Evolutionary conservation across 1,140 invertebrate species (phyloP), one percentile per base, ranked within the genome.

Genomic region (Teleogryllus occipitalis): DNA sequence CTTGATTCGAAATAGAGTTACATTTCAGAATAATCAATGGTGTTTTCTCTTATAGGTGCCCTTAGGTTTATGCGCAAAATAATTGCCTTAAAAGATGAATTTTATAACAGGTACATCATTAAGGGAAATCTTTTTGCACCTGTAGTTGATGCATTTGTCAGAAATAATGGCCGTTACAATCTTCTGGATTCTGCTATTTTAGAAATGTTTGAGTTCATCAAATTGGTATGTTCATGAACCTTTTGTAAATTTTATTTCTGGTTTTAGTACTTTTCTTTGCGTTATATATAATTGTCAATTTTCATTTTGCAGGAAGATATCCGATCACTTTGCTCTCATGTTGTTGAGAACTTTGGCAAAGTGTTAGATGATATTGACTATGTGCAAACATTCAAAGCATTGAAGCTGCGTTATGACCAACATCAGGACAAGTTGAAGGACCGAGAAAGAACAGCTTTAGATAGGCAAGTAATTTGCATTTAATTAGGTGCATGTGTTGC

Each of bases 181-280:
- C 91, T 99, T 78, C 88, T 99, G 79, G 98, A 99, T 87, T 99
- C 98, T 18, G 98, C 98, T 80, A 97, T 99, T 85, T 91, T 99
- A 85, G 98, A 99, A 89, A 92, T 99, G 88, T 99, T 99, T 90
- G 98, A 99, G 88, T 99, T 98, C 88, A 98, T 99, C 80, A 97
- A 96, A 90, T 86, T 94, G 86, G 91, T 92, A 86, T 88, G 86
- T 84, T 73, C 15, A 65, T 39, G 27, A 39, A 39, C 5, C 27
- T 75, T 2, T 75, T 75, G 15, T 75, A 8, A 75, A 12, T 12
- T 15, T 8, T 75, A 27, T 39, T 10, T 0, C 48, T 8, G 27
- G 46, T 8, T 47, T n/a, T 77, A 7, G 76, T 77, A 77, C 46
- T 8, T 8, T 14, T 47, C 14, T 77, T 77, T 47, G 76, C 0